These are phyloP conservation scores for Idris sp. DNA, from an alignment of 1,140 invertebrate genomes.

Conservation along the genomic window DNA sequence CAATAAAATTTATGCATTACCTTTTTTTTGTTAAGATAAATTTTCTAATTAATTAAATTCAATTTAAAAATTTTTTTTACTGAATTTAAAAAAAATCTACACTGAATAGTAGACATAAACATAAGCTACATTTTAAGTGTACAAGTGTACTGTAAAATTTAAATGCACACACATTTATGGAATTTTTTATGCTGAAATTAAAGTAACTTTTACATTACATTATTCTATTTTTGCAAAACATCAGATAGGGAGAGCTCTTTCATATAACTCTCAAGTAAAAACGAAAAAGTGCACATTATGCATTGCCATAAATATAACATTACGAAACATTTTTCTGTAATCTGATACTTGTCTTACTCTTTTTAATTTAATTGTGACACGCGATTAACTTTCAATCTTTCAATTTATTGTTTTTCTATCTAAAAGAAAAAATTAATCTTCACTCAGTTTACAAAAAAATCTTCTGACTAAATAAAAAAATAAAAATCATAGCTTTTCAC, in stretches of 20 bases:
- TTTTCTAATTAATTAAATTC: no score
- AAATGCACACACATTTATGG: slow-evolving; percentile 13
- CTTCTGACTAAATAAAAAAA: background rate
- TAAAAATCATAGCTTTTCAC: no score
- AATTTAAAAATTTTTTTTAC: no score
- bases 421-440: no score
- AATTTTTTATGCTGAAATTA: slow-evolving; percentile 32
- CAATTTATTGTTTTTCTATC: no score
- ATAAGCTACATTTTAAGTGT: no score
- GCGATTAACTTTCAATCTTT: slow-evolving; percentile 22
- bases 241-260: slow-evolving; percentile 31
- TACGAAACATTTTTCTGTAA: slow-evolving; percentile 50
- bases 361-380: slow-evolving; percentile 41
- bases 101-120: no score
- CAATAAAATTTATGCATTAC: no score
- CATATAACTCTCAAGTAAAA: slow-evolving; percentile 31
- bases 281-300: slow-evolving; percentile 38
- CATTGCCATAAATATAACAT: slow-evolving; percentile 52
- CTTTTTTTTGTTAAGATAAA: background rate
- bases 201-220: slow-evolving; percentile 19
- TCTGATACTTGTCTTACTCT: slow-evolving; percentile 39
- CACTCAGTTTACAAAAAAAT: background rate
- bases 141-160: slow-evolving; percentile 1
- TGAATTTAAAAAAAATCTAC: no score
- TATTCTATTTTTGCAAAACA: slow-evolving; percentile 30